These are phyloP conservation scores for Mythimna pallens DNA, from an alignment of 2,888 invertebrate species.

Conservation along the genomic window DNA sequence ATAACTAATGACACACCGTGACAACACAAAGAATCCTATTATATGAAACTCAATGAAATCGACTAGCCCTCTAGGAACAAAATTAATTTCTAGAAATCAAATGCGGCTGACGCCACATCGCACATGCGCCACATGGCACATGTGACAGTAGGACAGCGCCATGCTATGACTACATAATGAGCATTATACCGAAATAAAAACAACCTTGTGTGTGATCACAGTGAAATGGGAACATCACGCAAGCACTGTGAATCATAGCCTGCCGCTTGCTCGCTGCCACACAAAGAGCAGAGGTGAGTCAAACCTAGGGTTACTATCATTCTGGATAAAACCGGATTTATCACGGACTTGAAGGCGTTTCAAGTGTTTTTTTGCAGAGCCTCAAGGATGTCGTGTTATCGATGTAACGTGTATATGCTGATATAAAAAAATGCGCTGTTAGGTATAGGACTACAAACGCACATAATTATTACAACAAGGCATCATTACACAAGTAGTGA, in stretches of 20 bases:
- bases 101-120: slow-evolving; percentile 16
- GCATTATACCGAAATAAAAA: slow-evolving; percentile 71
- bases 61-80: background rate
- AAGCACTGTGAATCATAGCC: slow-evolving; percentile 76
- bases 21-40: background rate
- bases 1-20: background rate
- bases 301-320: slow-evolving; percentile 61
- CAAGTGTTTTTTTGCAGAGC: slow-evolving; percentile 40
- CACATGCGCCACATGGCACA: slow-evolving; percentile 36
- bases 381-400: slow-evolving; percentile 49
- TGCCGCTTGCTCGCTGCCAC: slow-evolving; percentile 27
- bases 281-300: slow-evolving; percentile 64
- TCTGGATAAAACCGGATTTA: slow-evolving; percentile 65
- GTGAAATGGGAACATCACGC: slow-evolving; percentile 80
- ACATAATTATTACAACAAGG: background rate
- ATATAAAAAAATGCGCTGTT: slow-evolving; percentile 17
- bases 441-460: background rate
- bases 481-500: no score
- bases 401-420: slow-evolving; percentile 26
- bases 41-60: background rate
- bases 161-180: slow-evolving; percentile 68
- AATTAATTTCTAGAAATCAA: slow-evolving; percentile 49
- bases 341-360: slow-evolving; percentile 47
- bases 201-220: slow-evolving; percentile 74
- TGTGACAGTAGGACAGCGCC: slow-evolving; percentile 43